Base-by-base conservation (phyloP, 2,888 invertebrate species). In the Hipparchia sbordonii region DNA sequence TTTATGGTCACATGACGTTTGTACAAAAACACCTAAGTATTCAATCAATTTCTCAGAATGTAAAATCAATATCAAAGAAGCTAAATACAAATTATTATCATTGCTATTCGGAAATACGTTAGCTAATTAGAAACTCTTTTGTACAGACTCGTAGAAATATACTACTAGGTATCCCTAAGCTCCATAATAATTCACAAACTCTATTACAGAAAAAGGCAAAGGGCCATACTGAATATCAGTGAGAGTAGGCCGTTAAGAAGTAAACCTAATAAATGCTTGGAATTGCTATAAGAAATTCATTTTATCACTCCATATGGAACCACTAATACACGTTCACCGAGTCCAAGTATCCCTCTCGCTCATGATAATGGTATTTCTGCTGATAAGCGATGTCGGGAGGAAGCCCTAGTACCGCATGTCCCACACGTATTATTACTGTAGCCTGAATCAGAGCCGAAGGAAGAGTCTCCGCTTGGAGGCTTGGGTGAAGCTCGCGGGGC, bases 401-500 rank as follows among this genome's bases (percentile, higher is more conserved):
- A 94, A 4, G 95, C 95, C 69, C 95, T 89, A 1, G 95, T 95
- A 10, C 96, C 96, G 61, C 82, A 82, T 0, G 96, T 96, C 1
- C 96, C 96, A 76, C 96, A 96, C 5, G 96, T 96, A 82, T 96
- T 96, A 88, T 97, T 97, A 87, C 97, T 97, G 89, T 97, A 97
- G 9, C 97, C 97, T 63, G 97, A 97, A 89, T 97, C 97, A 8
- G 97, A 97, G 51, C 97, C 97, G 79, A 97, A 96, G 5, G 97
- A 97, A 6, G 97, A 97, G 82, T 96, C 96, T 78, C 96, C 95
- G 76, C 95, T 95, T 70, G 96, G 96, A 59, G 95, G 95, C 81
- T 95, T 95, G 2, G 95, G 95, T 56, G 94, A 92, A 1, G 90
- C 91, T 77, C 89, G 86, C 39, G 89, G 94, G 78, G 89, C 95